These are phyloP conservation scores for Phyllostomus hastatus DNA, from an alignment of 2,113 vertebrate genomes.

Conservation along the genomic window DNA sequence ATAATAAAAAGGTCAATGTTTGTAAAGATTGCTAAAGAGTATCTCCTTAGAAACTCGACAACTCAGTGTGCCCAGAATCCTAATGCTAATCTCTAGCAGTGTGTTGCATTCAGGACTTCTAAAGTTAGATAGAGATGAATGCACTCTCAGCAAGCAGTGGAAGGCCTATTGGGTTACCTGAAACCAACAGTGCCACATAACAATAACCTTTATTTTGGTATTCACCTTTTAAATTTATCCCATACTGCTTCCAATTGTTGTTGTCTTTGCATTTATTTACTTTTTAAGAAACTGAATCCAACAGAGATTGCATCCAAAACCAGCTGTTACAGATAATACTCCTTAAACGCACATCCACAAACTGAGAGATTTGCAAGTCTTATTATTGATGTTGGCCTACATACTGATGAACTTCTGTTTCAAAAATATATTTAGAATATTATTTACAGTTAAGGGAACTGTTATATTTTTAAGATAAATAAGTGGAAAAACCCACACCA, in stretches of 20 bases:
- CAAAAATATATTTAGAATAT: not conserved
- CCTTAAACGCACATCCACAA: conserved; percentile 23
- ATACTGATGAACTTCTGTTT: conserved; percentile 10
- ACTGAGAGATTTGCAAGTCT: not conserved
- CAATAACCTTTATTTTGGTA: conserved; percentile 60
- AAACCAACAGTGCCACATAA: conserved; percentile 43
- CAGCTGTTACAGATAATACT: conserved; percentile 29
- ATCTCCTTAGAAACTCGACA: not conserved
- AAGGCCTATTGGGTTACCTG: conserved; percentile 32
- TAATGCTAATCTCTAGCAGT: conserved; percentile 52
- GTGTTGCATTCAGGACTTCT: conserved; percentile 24
- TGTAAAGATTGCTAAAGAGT: conserved; percentile 35
- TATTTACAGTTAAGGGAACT: not conserved
- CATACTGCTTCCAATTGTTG: conserved; percentile 37
- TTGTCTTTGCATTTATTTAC: conserved; percentile 56
- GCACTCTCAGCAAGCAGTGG: conserved; percentile 41
- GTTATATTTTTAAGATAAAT: not conserved
- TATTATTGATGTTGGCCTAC: not conserved
- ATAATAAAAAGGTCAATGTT: conserved; percentile 33
- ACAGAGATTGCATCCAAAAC: not conserved
- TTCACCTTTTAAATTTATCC: conserved; percentile 51
- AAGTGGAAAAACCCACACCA: not conserved
- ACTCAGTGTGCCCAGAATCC: conserved; percentile 33
- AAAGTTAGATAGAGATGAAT: conserved; percentile 51
- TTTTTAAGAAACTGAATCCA: conserved; percentile 38